Evolutionary conservation across 2,888 invertebrate genomes (phyloP).

Genomic region (Neoaliturus tenellus): DNA sequence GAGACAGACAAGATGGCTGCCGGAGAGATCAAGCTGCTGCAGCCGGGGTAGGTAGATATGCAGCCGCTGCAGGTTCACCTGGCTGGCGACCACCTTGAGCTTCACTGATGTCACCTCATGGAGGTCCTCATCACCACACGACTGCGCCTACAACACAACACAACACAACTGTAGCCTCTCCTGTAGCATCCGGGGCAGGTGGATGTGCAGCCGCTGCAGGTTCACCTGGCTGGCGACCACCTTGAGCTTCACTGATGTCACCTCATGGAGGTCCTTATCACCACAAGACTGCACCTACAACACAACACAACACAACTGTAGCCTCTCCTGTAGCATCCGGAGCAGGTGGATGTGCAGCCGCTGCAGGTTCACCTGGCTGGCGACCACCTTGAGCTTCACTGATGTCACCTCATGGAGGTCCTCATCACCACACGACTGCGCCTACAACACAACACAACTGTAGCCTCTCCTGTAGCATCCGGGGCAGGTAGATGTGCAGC

Average conservation of each 20-base stretch:
- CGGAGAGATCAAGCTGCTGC: constrained; percentile 78
- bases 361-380: too few species aligned
- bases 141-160: constrained; percentile 72
- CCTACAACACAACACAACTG: too few species aligned
- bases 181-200: too few species aligned
- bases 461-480: constrained; percentile 76
- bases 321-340: too few species aligned
- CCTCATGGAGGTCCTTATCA: constrained; percentile 73
- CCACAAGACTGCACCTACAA: constrained; percentile 74
- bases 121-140: constrained; percentile 73
- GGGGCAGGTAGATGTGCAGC: constrained; percentile 78
- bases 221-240: constrained; percentile 81
- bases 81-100: constrained; percentile 80
- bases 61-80: constrained; percentile 79
- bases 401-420: too few species aligned
- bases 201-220: constrained; percentile 78
- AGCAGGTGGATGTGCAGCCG: too few species aligned
- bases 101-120: constrained; percentile 77
- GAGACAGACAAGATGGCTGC: constrained; percentile 80
- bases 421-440: too few species aligned
- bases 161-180: neutral
- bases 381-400: too few species aligned
- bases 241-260: constrained; percentile 78
- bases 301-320: too few species aligned
- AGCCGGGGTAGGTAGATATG: constrained; percentile 79